Percentiles rank a stretch among this genome's conserved stretches.
These are phyloP conservation scores for Thaumatotibia leucotreta DNA, from an alignment of 1,140 invertebrate species.

Conservation along the genomic window DNA sequence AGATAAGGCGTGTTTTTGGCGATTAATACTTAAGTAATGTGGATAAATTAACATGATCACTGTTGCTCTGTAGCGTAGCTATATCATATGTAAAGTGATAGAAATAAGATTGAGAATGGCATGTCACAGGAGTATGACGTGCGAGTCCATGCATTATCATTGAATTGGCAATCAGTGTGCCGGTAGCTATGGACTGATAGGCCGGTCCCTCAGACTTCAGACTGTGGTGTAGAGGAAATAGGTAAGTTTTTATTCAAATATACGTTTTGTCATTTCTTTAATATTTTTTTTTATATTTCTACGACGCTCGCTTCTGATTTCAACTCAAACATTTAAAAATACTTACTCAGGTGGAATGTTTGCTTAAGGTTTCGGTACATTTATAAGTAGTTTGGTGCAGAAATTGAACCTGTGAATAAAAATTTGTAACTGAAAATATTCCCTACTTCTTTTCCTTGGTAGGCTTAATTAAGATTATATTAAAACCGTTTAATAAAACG, in stretches of 20 bases:
- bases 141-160: not conserved
- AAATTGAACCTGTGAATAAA: no score
- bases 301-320: no score
- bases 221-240: not conserved
- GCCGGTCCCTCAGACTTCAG: not conserved
- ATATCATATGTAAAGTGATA: not conserved
- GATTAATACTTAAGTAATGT: not conserved
- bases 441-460: no score
- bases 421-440: no score
- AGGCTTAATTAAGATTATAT: no score
- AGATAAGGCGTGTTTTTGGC: not conserved
- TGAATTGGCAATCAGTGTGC: slow-evolving; percentile 21
- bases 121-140: not conserved
- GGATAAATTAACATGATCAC: not conserved
- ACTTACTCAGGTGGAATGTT: no score
- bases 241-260: not conserved
- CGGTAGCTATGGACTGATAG: slow-evolving; percentile 16
- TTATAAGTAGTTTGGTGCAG: no score
- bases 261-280: no score
- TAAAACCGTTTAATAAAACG: no score
- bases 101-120: not conserved
- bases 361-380: no score
- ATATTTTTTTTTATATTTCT: no score
- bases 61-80: not conserved
- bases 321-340: no score